A percentile compares a stretch with the other conserved stretches of the same genome.
Conservation (phyloP, 2,888 invertebrate species). For the Chrysolina americana region DNA sequence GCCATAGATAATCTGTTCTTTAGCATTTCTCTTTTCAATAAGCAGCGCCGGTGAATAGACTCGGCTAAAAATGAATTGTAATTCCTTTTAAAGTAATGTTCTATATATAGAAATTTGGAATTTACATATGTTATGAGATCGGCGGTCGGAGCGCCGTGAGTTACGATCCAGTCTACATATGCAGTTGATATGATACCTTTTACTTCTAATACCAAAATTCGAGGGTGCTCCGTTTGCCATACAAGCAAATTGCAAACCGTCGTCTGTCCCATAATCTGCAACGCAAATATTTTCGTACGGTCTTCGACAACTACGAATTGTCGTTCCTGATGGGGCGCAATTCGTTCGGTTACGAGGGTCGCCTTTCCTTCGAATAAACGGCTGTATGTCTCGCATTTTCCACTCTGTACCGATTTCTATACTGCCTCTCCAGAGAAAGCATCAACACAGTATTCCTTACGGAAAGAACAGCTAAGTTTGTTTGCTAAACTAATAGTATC, state of each 20-base stretch:
- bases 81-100: too few species aligned
- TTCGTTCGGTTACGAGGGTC: not conserved
- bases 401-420: not conserved
- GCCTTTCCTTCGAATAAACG: not conserved
- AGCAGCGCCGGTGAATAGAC: too few species aligned
- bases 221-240: not conserved
- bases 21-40: too few species aligned
- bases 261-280: too few species aligned
- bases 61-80: too few species aligned
- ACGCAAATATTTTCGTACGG: too few species aligned
- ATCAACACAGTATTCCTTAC: not conserved
- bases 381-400: not conserved
- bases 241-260: not conserved
- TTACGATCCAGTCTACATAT: not conserved
- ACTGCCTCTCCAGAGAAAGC: not conserved
- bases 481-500: constrained; percentile 9
- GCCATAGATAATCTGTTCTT: too few species aligned
- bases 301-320: not conserved
- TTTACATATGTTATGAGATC: not conserved
- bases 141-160: not conserved
- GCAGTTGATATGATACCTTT: too few species aligned
- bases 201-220: not conserved
- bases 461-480: constrained; percentile 32
- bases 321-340: too few species aligned
- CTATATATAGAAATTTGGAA: not conserved